Base-by-base conservation (phyloP, 2,888 invertebrate genomes). In the Pegoplata infirma region DNA sequence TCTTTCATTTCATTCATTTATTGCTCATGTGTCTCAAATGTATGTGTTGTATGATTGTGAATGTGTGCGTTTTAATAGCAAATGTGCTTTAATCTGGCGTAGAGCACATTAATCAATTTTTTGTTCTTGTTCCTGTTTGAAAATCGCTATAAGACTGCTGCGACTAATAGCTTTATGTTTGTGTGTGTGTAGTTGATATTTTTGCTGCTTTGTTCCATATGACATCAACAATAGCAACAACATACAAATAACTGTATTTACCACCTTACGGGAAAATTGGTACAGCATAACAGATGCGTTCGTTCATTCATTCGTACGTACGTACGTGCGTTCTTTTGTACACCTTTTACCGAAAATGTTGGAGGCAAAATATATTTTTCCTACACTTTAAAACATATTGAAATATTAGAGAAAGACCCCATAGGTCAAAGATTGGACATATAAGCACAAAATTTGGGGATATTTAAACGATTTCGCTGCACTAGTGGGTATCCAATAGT, bases 71-170 rank as follows among this genome's bases (percentile, higher is more conserved):
- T 61, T 68, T 46, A 74, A 74, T 67, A 59, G 53, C 56, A 81
- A 82, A 83, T 82, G 77, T 81, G 82, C 82, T 81, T 82, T 84
- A 84, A 84, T 83, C 82, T 81, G 80, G 75, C 82, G 78, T 81
- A 81, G 73, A 82, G 75, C 82, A 78, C 78, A 84, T 84, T 84
- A 84, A 84, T 84, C 84, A 84, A 83, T 84, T 81, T 78, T 82
- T 80, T 82, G 71, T 81, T 83, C 71, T 81, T 82, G 72, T 74
- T 68, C 63, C 14, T 58, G 51, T 25, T 44, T 17, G n/a, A 14
- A 53, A 53, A 25, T 64, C 68, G 71, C 51, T 32, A 5, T 55
- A 40, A 40, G 36, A 5, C 36, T n/a, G 36, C 36, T 40, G 36
- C 36, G 36, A 40, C 36, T 40, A 40, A 40, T 46, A 46, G 23